phyloP scores from a whole-genome alignment of 2,888 invertebrate genomes.

The Volucella inflata region DNA sequence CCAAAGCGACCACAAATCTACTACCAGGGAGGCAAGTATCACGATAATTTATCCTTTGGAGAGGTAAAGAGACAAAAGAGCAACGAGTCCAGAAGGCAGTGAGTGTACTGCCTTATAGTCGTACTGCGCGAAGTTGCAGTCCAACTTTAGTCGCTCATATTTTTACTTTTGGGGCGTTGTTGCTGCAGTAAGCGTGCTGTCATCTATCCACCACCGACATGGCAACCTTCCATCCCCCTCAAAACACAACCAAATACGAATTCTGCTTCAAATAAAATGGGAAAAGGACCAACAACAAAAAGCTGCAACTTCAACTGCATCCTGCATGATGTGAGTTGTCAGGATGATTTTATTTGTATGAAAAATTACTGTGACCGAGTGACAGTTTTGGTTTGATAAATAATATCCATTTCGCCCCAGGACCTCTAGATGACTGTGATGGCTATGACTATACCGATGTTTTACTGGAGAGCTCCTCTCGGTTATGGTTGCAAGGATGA shows the following conservation, averaged over 20 bases:
- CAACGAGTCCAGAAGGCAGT: slow-evolving; percentile 24
- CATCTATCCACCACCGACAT: slow-evolving; percentile 50
- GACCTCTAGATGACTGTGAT: slow-evolving; percentile 3
- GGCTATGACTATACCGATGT: not conserved
- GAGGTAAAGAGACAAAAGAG: slow-evolving; percentile 23
- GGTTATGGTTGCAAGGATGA: not conserved
- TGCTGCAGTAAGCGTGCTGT: slow-evolving; percentile 73
- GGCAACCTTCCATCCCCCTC: slow-evolving; percentile 38
- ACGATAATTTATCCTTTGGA: slow-evolving; percentile 70
- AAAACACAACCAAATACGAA: slow-evolving; percentile 49
- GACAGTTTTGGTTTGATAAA: slow-evolving; percentile 75
- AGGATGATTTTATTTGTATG: slow-evolving; percentile 75
- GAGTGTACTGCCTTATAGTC: not conserved
- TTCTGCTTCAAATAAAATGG: slow-evolving; percentile 27
- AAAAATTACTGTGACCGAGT: slow-evolving; percentile 75
- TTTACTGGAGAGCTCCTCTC: slow-evolving; percentile 15
- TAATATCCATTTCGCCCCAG: slow-evolving; percentile 73
- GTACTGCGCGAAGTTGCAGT: slow-evolving; percentile 39
- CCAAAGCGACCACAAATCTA: slow-evolving; percentile 74
- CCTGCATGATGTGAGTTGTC: slow-evolving; percentile 74
- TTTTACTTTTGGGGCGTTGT: slow-evolving; percentile 66
- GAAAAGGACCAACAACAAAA: slow-evolving; percentile 39
- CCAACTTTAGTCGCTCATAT: slow-evolving; percentile 68
- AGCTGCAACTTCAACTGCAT: slow-evolving; percentile 54
- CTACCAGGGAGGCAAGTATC: slow-evolving; percentile 67